These are phyloP conservation scores for Cyprinodon variegatus DNA, from an alignment of 2,113 vertebrate genomes.

Conservation along the genomic window DNA sequence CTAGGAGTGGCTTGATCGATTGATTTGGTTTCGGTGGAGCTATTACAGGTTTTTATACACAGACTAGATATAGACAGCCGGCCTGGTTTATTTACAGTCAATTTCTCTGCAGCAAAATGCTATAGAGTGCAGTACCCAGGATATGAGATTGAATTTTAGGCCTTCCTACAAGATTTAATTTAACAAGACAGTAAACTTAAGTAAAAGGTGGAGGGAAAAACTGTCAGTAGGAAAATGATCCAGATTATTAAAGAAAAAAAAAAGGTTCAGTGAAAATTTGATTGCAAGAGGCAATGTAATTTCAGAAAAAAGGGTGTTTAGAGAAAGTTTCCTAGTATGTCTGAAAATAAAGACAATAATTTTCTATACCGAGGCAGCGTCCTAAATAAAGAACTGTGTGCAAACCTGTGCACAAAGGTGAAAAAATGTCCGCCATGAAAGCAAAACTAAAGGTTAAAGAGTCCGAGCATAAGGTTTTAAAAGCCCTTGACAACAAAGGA, in stretches of 20 bases:
- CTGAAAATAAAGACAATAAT: no score
- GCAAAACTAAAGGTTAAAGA: neutral
- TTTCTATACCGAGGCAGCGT: neutral
- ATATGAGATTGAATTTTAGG: neutral
- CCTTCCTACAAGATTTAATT: neutral
- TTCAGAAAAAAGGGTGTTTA: no score
- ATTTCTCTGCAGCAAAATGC: conserved; percentile 18
- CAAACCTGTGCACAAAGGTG: neutral
- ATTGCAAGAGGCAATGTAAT: no score
- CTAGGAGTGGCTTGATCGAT: neutral
- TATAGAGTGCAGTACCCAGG: conserved; percentile 8
- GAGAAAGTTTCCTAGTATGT: no score
- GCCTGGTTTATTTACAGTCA: conserved; percentile 28
- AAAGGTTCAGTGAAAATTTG: no score
- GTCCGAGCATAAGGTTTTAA: neutral
- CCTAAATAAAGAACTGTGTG: neutral
- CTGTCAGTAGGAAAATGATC: no score
- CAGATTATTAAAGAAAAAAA: no score
- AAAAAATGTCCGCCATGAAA: neutral
- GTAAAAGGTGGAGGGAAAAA: no score
- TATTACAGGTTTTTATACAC: conserved; percentile 5
- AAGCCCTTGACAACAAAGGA: neutral
- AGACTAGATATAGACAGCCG: conserved; percentile 23
- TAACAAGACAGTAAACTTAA: neutral
- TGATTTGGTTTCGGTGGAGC: neutral